These are phyloP conservation scores for Idaea dimidiata DNA, from an alignment of 2,888 invertebrate species.

Conservation along the genomic window DNA sequence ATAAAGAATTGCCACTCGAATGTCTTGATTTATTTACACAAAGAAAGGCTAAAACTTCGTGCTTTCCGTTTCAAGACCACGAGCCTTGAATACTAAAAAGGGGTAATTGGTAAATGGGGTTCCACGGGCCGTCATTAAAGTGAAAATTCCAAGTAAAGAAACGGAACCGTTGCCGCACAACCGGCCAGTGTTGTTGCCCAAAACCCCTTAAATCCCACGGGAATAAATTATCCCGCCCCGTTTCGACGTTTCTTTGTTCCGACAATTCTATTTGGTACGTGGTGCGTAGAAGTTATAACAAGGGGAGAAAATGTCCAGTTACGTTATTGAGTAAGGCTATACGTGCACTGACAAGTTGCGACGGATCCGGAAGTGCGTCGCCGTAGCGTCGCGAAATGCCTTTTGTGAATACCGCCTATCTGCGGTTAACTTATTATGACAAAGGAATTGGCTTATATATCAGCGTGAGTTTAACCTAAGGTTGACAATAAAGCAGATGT, in stretches of 20 bases:
- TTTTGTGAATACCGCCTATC: too few relatives aligned
- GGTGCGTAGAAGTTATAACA: slow-evolving; percentile 15
- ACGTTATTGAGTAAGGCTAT: too few relatives aligned
- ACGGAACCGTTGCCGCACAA: slow-evolving; percentile 10
- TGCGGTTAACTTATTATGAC: too few relatives aligned
- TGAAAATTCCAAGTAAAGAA: slow-evolving; percentile 10
- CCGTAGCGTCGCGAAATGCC: too few relatives aligned
- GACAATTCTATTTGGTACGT: neutral
- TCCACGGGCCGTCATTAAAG: slow-evolving; percentile 18
- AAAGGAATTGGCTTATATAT: too few relatives aligned
- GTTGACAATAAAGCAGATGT: slow-evolving; percentile 27
- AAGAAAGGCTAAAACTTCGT: neutral
- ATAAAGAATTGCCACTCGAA: neutral
- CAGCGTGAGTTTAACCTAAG: too few relatives aligned
- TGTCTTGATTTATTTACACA: neutral
- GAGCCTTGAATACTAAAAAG: slow-evolving; percentile 18
- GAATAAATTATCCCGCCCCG: slow-evolving; percentile 57
- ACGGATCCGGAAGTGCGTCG: too few relatives aligned
- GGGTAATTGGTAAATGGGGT: slow-evolving; percentile 16
- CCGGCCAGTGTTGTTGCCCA: slow-evolving; percentile 22
- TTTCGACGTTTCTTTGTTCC: slow-evolving; percentile 47
- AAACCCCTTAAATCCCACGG: slow-evolving; percentile 30
- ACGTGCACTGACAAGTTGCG: too few relatives aligned
- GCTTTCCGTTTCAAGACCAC: slow-evolving; percentile 3
- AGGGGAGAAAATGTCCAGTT: slow-evolving; percentile 1